Evolutionary conservation across 2,888 invertebrate species (phyloP).

Genomic region (Drosophila mulleri): DNA sequence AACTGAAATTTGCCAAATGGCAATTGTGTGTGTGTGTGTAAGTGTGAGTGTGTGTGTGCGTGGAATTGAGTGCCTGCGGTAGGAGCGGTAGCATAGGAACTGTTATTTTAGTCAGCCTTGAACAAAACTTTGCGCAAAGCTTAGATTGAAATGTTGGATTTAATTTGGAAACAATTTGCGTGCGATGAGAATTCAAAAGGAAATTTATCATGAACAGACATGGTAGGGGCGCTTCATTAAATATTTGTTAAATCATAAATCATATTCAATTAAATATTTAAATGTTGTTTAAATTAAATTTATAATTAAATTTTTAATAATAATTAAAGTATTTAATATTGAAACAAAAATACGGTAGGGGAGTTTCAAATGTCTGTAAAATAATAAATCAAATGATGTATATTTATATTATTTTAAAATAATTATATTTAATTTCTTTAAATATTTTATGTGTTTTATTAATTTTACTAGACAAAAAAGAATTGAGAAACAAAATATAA

Average conservation of each 20-base stretch:
- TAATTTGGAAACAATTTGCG: conserved; percentile 27
- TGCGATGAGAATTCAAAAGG: conserved; percentile 10
- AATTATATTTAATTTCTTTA: no score
- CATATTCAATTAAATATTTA: neutral
- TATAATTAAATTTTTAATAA: no score
- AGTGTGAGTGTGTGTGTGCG: conserved; percentile 5
- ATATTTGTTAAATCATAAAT: neutral
- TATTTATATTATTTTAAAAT: no score
- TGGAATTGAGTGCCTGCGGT: conserved; percentile 21
- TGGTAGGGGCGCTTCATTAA: neutral
- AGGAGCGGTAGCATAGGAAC: conserved; percentile 5
- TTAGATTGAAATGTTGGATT: conserved; percentile 22
- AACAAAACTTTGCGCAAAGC: conserved; percentile 31
- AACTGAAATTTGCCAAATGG: conserved; percentile 69
- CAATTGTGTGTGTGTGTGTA: conserved; percentile 18
- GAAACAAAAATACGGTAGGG: no score
- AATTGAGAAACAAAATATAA: no score
- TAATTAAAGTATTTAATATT: no score
- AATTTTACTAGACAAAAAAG: no score
- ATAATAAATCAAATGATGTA: no score
- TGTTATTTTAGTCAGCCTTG: conserved; percentile 44
- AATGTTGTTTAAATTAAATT: no score
- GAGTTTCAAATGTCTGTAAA: no score
- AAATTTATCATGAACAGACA: neutral
- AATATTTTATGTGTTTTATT: no score